Base-by-base conservation (phyloP, 2,888 invertebrate species). In the Tipula helvola region DNA sequence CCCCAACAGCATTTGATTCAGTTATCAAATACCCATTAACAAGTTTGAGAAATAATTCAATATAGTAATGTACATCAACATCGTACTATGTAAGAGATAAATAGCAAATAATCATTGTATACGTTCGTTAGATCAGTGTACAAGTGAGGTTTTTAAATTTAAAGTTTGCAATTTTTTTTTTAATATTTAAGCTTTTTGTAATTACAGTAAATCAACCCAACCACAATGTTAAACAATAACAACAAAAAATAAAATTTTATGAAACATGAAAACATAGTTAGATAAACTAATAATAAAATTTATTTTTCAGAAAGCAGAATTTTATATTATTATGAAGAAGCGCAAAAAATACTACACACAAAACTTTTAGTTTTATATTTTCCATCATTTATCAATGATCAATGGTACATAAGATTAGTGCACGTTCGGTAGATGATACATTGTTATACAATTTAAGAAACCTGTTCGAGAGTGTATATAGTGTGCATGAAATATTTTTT, bases 311-410 rank as follows among this genome's bases (percentile, higher is more conserved):
- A 71, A 71, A 28, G 28, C 10, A 28, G 13, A 71, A 71, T 57
- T 57, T 57, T 57, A 16, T 57, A 57, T 57, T 71, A 71, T 71
- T 71, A 71, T 71, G 71, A 71, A 71, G 71, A 71, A 71, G 71
- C 18, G 28, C 28, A 71, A 71, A 28, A 71, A 71, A 71, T 10
- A 28, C 2, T 5, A 71, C 18, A 28, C 28, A 28, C 13, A n/a
- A 71, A 71, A 71, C 71, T 71, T 71, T 71, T 71, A 71, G 71
- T 71, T 71, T n/a, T n/a, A n/a, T 71, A 71, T 71, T 71, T 71
- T 71, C 28, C 71, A 71, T 28, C 71, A 71, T 71, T 71, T 71
- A 71, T 10, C 71, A 71, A 71, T 71, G 71, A 71, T 71, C 71
- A 71, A 71, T 71, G 10, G 28, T 10, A 28, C n/a, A n/a, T 28